phyloP scores from a whole-genome alignment of 2,888 invertebrate genomes.

The Drosophila fulvimacula region DNA sequence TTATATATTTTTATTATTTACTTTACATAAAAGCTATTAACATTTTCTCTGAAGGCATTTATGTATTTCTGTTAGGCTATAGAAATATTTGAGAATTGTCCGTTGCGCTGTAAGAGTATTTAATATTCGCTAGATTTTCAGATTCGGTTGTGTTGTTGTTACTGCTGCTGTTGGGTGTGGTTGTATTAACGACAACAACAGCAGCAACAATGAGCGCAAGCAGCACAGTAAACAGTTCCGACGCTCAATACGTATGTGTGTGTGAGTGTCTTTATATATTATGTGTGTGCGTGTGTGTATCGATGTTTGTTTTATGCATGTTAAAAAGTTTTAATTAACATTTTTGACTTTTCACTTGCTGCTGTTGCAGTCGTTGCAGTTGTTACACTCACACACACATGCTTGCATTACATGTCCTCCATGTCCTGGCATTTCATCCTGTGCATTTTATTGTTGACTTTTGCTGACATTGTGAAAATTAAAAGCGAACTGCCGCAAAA shows the following conservation, averaged over 20 bases:
- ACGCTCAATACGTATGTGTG: slow-evolving; percentile 7
- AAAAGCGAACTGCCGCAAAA: slow-evolving; percentile 53
- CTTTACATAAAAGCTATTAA: too few relatives aligned
- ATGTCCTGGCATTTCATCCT: slow-evolving; percentile 29
- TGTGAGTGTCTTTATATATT: neutral
- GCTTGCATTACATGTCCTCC: slow-evolving; percentile 12
- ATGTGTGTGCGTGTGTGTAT: slow-evolving; percentile 29
- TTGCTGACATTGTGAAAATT: slow-evolving; percentile 68
- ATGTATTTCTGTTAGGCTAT: neutral
- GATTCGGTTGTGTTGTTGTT: slow-evolving; percentile 7
- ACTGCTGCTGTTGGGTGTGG: slow-evolving; percentile 20
- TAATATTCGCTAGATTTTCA: neutral
- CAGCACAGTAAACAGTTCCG: slow-evolving; percentile 45
- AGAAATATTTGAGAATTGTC: too few relatives aligned
- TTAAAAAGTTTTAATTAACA: slow-evolving; percentile 79
- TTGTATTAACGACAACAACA: slow-evolving; percentile 53
- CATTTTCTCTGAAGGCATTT: too few relatives aligned
- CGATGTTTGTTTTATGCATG: slow-evolving; percentile 71
- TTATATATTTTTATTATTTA: too few relatives aligned
- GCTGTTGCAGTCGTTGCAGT: slow-evolving; percentile 38
- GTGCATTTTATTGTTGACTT: slow-evolving; percentile 67
- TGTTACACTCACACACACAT: slow-evolving; percentile 12
- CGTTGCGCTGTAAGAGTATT: neutral
- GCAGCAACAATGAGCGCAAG: slow-evolving; percentile 18
- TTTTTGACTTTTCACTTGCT: slow-evolving; percentile 74